These are phyloP conservation scores for Capreolus pygargus DNA, from an alignment of 2,113 vertebrate genomes.

Conservation along the genomic window DNA sequence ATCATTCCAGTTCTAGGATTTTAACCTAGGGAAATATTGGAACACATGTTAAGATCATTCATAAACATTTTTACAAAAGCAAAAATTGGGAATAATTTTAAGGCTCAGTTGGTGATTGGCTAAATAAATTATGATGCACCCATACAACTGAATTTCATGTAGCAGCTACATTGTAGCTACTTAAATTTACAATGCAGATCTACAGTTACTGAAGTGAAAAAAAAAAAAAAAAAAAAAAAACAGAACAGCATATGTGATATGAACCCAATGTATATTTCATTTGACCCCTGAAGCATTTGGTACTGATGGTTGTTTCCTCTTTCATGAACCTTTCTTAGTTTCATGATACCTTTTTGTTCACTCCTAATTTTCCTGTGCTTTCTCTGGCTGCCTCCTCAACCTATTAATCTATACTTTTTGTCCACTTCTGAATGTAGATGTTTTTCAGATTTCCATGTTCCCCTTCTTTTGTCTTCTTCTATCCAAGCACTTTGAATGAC, in stretches of 20 bases:
- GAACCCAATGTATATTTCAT: background rate
- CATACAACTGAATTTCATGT: background rate
- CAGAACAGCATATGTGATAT: background rate
- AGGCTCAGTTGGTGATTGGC: background rate
- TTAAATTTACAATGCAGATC: slow-evolving; percentile 4
- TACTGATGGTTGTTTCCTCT: background rate
- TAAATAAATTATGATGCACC: background rate
- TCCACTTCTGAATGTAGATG: background rate
- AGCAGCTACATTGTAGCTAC: background rate
- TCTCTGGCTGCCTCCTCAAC: background rate
- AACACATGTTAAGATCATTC: background rate
- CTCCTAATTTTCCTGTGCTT: background rate
- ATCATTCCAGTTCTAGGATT: background rate
- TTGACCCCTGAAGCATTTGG: background rate
- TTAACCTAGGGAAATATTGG: background rate
- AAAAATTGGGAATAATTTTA: slow-evolving; percentile 1
- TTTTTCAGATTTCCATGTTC: background rate
- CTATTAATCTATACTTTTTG: background rate
- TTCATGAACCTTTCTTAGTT: background rate
- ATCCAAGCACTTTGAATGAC: background rate
- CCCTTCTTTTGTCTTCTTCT: background rate
- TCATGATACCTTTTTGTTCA: background rate
- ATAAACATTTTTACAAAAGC: background rate
- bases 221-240: background rate
- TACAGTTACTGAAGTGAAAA: background rate